These are phyloP conservation scores for Galeopsomyia nigrocyanea DNA, from an alignment of 2,888 invertebrate species.

Conservation along the genomic window DNA sequence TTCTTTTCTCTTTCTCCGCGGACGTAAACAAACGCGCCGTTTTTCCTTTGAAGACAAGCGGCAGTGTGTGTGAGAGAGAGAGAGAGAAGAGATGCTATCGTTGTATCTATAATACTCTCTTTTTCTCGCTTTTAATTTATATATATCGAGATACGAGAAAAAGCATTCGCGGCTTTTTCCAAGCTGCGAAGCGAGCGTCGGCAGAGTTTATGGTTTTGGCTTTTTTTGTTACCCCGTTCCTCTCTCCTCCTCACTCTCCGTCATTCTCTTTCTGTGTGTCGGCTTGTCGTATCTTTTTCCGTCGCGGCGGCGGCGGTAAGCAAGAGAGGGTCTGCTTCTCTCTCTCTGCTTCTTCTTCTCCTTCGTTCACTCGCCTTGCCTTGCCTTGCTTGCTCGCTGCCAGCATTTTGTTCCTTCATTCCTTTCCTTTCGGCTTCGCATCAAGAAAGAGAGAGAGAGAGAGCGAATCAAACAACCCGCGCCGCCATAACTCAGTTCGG, in stretches of 20 bases:
- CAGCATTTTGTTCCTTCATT: constrained; percentile 43
- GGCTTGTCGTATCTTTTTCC: constrained; percentile 44
- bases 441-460: constrained; percentile 7
- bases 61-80: not conserved
- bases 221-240: not conserved
- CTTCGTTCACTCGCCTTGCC: constrained; percentile 4
- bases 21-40: no score
- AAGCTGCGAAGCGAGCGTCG: constrained; percentile 25
- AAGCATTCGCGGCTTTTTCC: constrained; percentile 30
- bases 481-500: not conserved
- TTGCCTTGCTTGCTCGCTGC: not conserved
- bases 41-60: not conserved
- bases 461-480: constrained; percentile 8
- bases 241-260: constrained; percentile 8
- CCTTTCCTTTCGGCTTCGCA: constrained; percentile 37
- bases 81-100: not conserved
- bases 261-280: constrained; percentile 39
- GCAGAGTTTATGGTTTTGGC: constrained; percentile 27
- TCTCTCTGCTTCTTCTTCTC: constrained; percentile 23
- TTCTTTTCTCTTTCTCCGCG: no score
- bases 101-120: no score
- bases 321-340: constrained; percentile 27
- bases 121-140: no score
- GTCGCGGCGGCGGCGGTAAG: constrained; percentile 23
- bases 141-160: no score